These are phyloP conservation scores for Drosophila rubida DNA, from an alignment of 2,888 invertebrate genomes.

Conservation along the genomic window DNA sequence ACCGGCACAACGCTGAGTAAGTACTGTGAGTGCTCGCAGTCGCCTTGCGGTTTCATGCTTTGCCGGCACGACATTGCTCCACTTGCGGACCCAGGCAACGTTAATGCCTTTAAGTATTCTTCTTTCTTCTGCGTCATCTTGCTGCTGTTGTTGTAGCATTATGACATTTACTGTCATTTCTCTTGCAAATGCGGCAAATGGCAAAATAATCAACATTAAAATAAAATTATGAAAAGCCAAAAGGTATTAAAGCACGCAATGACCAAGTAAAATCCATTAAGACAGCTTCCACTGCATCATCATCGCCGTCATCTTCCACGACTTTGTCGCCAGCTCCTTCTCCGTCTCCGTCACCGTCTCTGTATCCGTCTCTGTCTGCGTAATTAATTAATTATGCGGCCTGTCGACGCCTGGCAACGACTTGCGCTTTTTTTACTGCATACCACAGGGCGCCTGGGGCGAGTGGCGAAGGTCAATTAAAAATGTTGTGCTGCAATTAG, in stretches of 20 bases:
- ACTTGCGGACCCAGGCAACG: slow-evolving; percentile 54
- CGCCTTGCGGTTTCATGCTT: slow-evolving; percentile 65
- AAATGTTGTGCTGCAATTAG: slow-evolving; percentile 68
- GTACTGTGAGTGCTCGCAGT: slow-evolving; percentile 7
- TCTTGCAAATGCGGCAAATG: slow-evolving; percentile 60
- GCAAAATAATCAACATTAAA: slow-evolving; percentile 63
- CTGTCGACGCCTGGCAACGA: slow-evolving; percentile 29
- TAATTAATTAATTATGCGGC: slow-evolving; percentile 38
- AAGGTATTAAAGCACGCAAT: slow-evolving; percentile 67
- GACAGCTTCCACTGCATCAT: slow-evolving; percentile 31
- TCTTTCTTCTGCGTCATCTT: neutral
- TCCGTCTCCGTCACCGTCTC: slow-evolving; percentile 12
- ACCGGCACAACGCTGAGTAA: slow-evolving; percentile 33
- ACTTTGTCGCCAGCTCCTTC: slow-evolving; percentile 5
- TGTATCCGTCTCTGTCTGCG: slow-evolving; percentile 14
- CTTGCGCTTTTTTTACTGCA: slow-evolving; percentile 35
- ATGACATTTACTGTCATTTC: slow-evolving; percentile 64
- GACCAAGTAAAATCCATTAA: slow-evolving; percentile 73
- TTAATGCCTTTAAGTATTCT: slow-evolving; percentile 44
- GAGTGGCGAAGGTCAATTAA: slow-evolving; percentile 74
- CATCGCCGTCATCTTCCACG: slow-evolving; percentile 2
- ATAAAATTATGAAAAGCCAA: slow-evolving; percentile 54
- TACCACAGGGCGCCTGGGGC: slow-evolving; percentile 44
- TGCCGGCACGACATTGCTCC: slow-evolving; percentile 75
- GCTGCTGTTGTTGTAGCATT: slow-evolving; percentile 28